Percentiles rank a stretch among this genome's conserved stretches.
These are phyloP conservation scores for Dendrocincla fuliginosa DNA, from an alignment of 2,797 vertebrate genomes.

Conservation along the genomic window DNA sequence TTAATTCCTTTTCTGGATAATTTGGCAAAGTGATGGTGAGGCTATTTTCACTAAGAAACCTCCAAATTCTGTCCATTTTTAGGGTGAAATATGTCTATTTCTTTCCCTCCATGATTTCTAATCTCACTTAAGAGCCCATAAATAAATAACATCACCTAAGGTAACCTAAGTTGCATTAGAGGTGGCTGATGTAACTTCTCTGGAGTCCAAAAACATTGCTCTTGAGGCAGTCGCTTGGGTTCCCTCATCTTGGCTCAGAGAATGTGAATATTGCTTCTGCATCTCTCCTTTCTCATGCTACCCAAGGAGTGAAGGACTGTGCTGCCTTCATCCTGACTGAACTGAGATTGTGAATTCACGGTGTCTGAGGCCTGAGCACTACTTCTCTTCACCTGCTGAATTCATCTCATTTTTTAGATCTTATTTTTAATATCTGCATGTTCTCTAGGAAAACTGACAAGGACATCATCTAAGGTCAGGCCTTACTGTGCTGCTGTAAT, in stretches of 20 bases:
- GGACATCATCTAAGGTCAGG: not conserved
- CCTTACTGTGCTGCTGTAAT: not conserved
- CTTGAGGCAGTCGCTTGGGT: not conserved
- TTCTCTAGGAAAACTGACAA: not conserved
- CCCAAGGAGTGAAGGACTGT: not conserved
- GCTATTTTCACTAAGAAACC: not conserved
- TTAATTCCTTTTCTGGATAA: not conserved
- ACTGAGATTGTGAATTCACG: not conserved
- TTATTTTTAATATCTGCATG: not conserved
- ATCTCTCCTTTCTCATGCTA: not conserved
- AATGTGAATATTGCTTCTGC: not conserved
- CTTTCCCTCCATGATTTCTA: not conserved
- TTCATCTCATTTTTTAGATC: not conserved
- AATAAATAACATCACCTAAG: not conserved
- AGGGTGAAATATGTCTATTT: not conserved
- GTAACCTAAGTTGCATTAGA: not conserved
- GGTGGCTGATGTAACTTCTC: not conserved
- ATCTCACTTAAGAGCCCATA: not conserved
- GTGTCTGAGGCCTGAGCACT: not conserved
- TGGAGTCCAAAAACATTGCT: not conserved
- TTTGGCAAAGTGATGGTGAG: not conserved
- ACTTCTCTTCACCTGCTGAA: not conserved
- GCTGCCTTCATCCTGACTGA: not conserved
- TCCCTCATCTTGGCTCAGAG: not conserved
- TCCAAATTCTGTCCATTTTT: not conserved